Percentiles rank a stretch among this genome's conserved stretches.
phyloP scores from a whole-genome alignment of 64 coral and sea anemone species.

The Dendrophyllia cribrosa region DNA sequence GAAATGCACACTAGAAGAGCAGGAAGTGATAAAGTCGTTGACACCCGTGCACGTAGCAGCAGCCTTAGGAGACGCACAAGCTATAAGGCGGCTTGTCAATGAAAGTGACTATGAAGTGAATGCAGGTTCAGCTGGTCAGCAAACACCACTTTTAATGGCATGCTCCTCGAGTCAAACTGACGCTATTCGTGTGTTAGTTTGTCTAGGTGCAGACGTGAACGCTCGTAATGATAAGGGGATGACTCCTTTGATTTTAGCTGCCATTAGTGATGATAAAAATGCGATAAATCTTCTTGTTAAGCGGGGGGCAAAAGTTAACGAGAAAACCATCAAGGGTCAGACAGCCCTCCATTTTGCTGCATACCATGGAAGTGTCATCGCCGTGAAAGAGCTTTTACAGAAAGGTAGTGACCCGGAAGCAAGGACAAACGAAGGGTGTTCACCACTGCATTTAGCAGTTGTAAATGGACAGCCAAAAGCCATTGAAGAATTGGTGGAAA shows the following conservation, averaged over 20 bases:
- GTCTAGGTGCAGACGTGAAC: constrained; percentile 72
- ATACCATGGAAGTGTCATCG: constrained; percentile 44
- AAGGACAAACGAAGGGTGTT: constrained; percentile 57
- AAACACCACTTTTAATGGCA: constrained; percentile 79
- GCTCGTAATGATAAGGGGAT: constrained; percentile 38
- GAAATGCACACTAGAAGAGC: constrained; percentile 14
- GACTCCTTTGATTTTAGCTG: constrained; percentile 70
- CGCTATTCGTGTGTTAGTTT: constrained; percentile 54
- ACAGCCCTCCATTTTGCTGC: constrained; percentile 86
- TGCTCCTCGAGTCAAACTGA: constrained; percentile 70
- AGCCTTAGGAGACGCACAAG: constrained; percentile 30
- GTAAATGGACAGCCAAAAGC: constrained; percentile 61
- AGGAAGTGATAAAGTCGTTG: constrained; percentile 9
- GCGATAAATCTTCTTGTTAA: constrained; percentile 51
- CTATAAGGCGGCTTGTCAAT: constrained; percentile 51
- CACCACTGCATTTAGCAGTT: constrained; percentile 72
- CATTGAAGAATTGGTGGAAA: constrained; percentile 41
- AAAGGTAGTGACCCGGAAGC: constrained; percentile 21
- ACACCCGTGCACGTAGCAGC: constrained; percentile 77
- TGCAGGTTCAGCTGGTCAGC: constrained; percentile 47
- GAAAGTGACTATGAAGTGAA: constrained; percentile 54
- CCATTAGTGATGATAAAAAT: constrained; percentile 42
- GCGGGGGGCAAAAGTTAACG: constrained; percentile 51
- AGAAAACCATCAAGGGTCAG: constrained; percentile 10
- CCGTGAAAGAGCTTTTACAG: constrained; percentile 51